These are phyloP conservation scores for Theodoxus fluviatilis DNA, from an alignment of 2,888 invertebrate species.

Conservation along the genomic window DNA sequence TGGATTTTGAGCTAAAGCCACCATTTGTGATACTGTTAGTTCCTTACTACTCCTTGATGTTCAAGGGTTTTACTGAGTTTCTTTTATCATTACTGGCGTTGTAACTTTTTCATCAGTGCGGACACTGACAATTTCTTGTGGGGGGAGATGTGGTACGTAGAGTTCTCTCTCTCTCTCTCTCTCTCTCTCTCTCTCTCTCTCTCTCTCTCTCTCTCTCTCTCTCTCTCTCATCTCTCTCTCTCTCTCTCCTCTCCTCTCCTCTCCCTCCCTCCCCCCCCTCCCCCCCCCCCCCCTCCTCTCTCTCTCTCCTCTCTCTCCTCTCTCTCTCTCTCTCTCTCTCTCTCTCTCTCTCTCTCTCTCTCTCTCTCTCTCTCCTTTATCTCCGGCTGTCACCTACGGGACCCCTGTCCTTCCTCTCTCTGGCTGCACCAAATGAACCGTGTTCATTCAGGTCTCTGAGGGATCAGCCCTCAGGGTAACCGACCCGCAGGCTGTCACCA, in stretches of 20 bases:
- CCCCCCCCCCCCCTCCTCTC: neutral
- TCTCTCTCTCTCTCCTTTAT: conserved; percentile 9
- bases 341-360: conserved; percentile 13
- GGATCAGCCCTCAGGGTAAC: too few species aligned
- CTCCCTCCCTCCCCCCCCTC: neutral
- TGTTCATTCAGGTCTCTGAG: neutral
- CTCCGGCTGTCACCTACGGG: neutral
- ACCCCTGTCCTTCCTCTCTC: neutral
- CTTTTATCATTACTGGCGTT: too few species aligned
- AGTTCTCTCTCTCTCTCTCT: neutral
- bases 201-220: conserved; percentile 5
- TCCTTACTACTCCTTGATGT: too few species aligned
- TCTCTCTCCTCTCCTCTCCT: neutral
- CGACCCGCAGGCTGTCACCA: too few species aligned
- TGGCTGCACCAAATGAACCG: neutral
- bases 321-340: conserved; percentile 8
- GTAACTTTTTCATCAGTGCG: too few species aligned
- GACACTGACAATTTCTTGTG: too few species aligned
- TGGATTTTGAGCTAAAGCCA: too few species aligned
- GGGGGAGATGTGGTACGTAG: too few species aligned
- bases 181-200: conserved; percentile 3
- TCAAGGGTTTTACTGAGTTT: too few species aligned
- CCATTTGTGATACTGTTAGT: too few species aligned
- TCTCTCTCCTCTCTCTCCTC: neutral
- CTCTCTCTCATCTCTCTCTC: neutral